Conservation (phyloP, 2,888 invertebrate genomes). For the Tinea semifulvella region DNA sequence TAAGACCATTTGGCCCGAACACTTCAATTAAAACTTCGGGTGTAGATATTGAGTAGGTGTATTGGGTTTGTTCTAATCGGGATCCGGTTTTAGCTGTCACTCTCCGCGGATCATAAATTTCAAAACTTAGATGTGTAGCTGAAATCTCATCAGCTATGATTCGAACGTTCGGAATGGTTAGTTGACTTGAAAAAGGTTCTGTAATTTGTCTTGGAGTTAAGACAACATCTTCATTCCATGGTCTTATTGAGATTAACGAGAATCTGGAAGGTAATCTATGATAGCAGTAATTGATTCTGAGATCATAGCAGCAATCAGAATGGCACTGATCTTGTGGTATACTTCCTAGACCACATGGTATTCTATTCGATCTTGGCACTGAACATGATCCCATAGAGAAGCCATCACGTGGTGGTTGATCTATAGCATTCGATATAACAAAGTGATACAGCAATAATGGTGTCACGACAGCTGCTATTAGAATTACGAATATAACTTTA, state of each 20-base stretch:
- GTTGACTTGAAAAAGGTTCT: slow-evolving; percentile 36
- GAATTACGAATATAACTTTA: slow-evolving; percentile 31
- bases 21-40: slow-evolving; percentile 40
- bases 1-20: slow-evolving; percentile 31
- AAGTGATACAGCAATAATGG: slow-evolving; percentile 45
- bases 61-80: slow-evolving; percentile 33
- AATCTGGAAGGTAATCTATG: slow-evolving; percentile 63
- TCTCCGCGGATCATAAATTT: slow-evolving; percentile 36
- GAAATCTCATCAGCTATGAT: slow-evolving; percentile 46
- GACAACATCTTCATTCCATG: slow-evolving; percentile 38
- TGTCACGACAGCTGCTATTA: slow-evolving; percentile 30
- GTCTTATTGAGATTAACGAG: slow-evolving; percentile 42
- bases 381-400: slow-evolving; percentile 49
- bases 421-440: slow-evolving; percentile 31
- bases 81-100: slow-evolving; percentile 17
- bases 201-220: slow-evolving; percentile 38
- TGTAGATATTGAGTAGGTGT: slow-evolving; percentile 32
- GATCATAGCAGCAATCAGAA: slow-evolving; percentile 60
- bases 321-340: slow-evolving; percentile 40
- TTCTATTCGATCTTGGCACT: slow-evolving; percentile 31
- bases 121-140: slow-evolving; percentile 38
- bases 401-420: slow-evolving; percentile 40
- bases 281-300: slow-evolving; percentile 44
- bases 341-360: slow-evolving; percentile 44
- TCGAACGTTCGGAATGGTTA: slow-evolving; percentile 31